Base-by-base conservation (phyloP, 53 echinoderm and acorn worm species). In the Paracentrotus lividus region DNA sequence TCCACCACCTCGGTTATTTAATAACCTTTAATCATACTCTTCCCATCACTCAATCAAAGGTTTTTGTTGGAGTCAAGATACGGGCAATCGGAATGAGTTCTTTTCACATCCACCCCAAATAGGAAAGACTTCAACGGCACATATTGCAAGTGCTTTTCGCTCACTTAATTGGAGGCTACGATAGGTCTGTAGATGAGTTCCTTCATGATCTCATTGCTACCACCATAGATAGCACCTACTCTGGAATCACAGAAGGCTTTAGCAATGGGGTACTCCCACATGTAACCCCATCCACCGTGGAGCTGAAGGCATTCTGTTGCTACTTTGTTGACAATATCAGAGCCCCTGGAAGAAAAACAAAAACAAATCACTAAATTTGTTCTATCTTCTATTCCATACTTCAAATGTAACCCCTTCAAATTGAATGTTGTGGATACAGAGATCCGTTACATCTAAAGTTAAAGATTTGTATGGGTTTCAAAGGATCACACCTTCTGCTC, bases 241-340 rank as follows among this genome's bases (percentile, higher is more conserved):
- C 93, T 55, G 18, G 94, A 42, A n/a, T 94, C 90, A 47, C 93
- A 91, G 81, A 94, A 97, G 21, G 90, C 94, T 61, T 88, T 94
- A 5, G 95, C 94, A 34, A 97, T 94, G 14, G 97, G 95, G 52
- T 93, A 94, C 55, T 97, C 97, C 97, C 93, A 92, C 97, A 95
- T 97, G 92, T 97, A 97, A 21, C 97, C 97, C 95, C 95, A 94
- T 4, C 97, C 97, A 29, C 97, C 97, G 56, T 97, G 95, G 32
- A 96, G 86, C 85, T 97, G 97, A 20, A 97, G 90, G 84, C 97
- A 97, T 84, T 95, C 94, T 3, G 90, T 77, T 15, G 95, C 94
- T 38, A 97, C 94, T 47, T 91, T 94, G 85, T 93, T 93, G 42
- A 88, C 27, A 33, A 94, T 51, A 20, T 96, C 96, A 61, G 96